A percentile compares a stretch with the other conserved stretches of the same genome.
phyloP scores from a whole-genome alignment of 2,113 vertebrate genomes.

The Stegostoma tigrinum region DNA sequence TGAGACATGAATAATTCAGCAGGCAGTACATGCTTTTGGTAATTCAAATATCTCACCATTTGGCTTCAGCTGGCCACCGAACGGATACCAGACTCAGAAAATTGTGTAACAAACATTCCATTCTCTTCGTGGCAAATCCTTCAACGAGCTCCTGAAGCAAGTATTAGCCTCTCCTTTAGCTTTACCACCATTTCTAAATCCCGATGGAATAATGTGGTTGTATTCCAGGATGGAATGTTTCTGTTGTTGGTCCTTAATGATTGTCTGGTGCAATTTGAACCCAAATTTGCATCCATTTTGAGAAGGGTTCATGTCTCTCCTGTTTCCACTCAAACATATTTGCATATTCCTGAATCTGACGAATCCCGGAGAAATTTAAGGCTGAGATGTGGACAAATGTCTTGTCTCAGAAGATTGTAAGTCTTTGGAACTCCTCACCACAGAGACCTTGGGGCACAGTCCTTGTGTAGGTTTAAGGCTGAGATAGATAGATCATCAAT shows the following conservation, averaged over 20 bases:
- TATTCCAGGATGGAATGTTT: background rate
- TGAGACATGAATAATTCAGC: no score
- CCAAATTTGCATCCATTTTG: background rate
- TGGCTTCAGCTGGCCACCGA: background rate
- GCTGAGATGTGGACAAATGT: no score
- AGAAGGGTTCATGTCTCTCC: background rate
- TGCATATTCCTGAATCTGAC: background rate
- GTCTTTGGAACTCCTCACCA: no score
- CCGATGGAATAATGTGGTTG: background rate
- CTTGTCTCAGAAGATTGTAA: no score
- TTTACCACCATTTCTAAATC: background rate
- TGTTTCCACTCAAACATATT: background rate
- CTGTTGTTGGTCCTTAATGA: background rate
- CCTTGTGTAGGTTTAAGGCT: no score
- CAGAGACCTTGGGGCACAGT: no score
- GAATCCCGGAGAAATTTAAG: no score
- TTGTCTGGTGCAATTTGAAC: background rate
- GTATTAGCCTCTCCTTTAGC: background rate
- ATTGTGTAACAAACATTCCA: background rate
- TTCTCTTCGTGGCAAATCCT: background rate
- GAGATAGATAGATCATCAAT: no score
- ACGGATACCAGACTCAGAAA: background rate
- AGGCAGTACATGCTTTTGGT: no score
- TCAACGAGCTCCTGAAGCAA: background rate
- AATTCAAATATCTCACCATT: background rate